Evolutionary conservation across 1,140 invertebrate genomes (phyloP).

Genomic region (Adelges cooleyi): DNA sequence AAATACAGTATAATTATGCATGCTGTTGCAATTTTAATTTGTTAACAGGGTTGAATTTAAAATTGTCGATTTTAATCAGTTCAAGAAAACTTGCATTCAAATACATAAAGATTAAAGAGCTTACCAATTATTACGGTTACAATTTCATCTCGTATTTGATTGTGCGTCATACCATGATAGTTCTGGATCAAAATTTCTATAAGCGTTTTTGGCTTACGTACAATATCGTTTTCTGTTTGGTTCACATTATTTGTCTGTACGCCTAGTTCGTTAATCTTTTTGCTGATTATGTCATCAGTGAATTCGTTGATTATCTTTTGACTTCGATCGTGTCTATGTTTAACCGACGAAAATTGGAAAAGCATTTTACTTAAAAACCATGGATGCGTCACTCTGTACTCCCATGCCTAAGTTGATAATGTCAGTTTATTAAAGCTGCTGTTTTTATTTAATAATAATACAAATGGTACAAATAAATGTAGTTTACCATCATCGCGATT

Average conservation of each 20-base stretch:
- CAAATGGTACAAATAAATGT: background rate
- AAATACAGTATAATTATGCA: too few species aligned
- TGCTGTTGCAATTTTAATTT: background rate
- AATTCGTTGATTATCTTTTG: slow-evolving; percentile 23
- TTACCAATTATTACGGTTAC: slow-evolving; percentile 28
- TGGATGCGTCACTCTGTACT: slow-evolving; percentile 4
- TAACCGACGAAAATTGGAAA: background rate
- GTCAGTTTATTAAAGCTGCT: background rate
- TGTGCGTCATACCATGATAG: slow-evolving; percentile 5
- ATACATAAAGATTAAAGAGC: too few species aligned
- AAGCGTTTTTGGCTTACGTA: background rate
- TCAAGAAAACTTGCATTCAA: background rate
- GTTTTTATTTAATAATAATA: background rate
- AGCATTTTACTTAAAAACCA: slow-evolving; percentile 18
- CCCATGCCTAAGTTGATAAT: background rate
- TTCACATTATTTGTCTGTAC: background rate
- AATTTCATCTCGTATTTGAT: slow-evolving; percentile 29
- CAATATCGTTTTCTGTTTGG: background rate
- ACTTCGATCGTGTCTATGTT: background rate
- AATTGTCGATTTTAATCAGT: background rate
- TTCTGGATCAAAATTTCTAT: background rate
- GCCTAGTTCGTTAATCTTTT: background rate
- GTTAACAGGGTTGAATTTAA: background rate
- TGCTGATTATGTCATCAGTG: background rate
- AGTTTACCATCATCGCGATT: background rate